Conservation (phyloP, 2,113 vertebrate genomes). For the Paracanthobrama guichenoti region DNA sequence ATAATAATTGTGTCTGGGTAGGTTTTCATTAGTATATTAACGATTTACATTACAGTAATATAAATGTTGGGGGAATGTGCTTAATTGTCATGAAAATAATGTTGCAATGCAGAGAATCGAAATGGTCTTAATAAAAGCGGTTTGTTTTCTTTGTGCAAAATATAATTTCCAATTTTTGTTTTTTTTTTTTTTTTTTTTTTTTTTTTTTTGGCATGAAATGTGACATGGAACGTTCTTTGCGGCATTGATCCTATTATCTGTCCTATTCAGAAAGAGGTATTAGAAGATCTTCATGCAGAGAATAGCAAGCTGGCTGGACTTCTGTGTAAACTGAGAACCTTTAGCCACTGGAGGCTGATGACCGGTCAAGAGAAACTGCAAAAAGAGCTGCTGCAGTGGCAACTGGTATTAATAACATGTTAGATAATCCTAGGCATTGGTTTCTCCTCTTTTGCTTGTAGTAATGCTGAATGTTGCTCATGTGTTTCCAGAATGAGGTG, state of each 20-base stretch:
- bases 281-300: constrained; percentile 66
- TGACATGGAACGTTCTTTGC: neutral
- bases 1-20: too few relatives aligned
- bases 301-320: constrained; percentile 64
- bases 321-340: constrained; percentile 68
- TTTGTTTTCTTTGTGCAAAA: neutral
- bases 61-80: neutral
- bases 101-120: neutral
- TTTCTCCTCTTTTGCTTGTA: neutral
- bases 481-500: constrained; percentile 69
- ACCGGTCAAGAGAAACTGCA: constrained; percentile 65
- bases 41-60: neutral
- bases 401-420: constrained; percentile 68
- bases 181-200: neutral
- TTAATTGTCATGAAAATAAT: neutral
- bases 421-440: neutral
- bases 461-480: neutral
- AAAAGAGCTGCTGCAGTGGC: constrained; percentile 65
- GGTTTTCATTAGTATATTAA: too few relatives aligned
- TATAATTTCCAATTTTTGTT: neutral
- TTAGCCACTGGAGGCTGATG: constrained; percentile 71
- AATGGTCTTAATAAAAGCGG: too few relatives aligned
- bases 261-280: constrained; percentile 67
- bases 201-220: neutral
- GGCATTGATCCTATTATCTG: neutral